Percentiles rank a stretch among this genome's conserved stretches.
These are phyloP conservation scores for Cettia cetti DNA, from an alignment of 2,113 vertebrate species.

Conservation along the genomic window DNA sequence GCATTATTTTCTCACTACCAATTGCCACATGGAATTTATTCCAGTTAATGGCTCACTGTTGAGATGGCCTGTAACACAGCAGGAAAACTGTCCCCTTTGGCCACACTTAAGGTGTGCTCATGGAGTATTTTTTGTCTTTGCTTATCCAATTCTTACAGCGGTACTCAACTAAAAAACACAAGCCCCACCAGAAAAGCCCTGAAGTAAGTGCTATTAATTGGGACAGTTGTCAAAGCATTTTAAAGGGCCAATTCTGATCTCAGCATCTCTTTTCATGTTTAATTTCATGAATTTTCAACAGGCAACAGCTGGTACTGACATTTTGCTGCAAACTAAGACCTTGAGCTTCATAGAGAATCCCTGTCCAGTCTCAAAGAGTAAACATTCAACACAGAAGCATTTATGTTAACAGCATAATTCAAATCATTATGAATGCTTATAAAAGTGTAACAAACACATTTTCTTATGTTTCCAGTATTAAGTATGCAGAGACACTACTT, in stretches of 20 bases:
- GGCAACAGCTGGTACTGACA: neutral
- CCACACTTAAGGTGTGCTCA: neutral
- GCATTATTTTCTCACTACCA: neutral
- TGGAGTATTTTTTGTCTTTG: neutral
- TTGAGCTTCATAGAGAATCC: neutral
- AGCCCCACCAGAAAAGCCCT: neutral
- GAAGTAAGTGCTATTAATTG: neutral
- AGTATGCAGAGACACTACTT: neutral
- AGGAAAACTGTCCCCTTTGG: neutral
- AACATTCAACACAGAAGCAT: neutral
- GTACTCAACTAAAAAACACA: constrained; percentile 7
- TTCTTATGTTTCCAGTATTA: neutral
- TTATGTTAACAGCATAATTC: neutral
- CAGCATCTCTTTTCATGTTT: neutral
- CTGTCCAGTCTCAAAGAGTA: neutral
- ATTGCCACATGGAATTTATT: neutral
- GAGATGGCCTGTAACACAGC: neutral
- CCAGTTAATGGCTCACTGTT: neutral
- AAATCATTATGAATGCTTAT: neutral
- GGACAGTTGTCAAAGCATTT: neutral
- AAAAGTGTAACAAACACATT: neutral
- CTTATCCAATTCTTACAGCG: neutral
- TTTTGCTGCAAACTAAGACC: neutral
- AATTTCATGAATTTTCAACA: neutral
- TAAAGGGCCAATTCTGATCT: neutral